Evolutionary conservation across 1,140 invertebrate species (phyloP), one percentile per base, ranked within the genome.

Genomic region (Drosophila equinoxialis): DNA sequence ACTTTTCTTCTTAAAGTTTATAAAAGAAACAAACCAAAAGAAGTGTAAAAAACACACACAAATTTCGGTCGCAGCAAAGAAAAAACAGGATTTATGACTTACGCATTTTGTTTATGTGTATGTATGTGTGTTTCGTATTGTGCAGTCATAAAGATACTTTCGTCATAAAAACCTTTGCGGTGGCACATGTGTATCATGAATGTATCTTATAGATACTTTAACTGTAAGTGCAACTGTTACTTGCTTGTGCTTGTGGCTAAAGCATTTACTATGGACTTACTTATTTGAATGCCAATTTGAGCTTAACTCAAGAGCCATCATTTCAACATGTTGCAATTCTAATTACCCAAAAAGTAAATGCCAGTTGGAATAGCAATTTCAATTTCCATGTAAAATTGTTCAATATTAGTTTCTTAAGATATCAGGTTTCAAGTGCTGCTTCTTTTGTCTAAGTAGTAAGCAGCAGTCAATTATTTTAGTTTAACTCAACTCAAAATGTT

Each of bases 261-360:
- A 63, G 64, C 41, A 65, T 82, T 78, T 75, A 58, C 63, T 61
- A 68, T 65, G 69, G 63, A 58, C 70, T 51, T 41, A 51, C 66
- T 68, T 75, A 69, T 67, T 81, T 89, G 68, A 89, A 71, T 74
- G 82, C 41, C 66, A 81, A 74, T 64, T 69, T 63, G 30, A 60
- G 14, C 45, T 23, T 20, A 73, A 68, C 13, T 79, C 58, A 74
- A 86, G 82, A 79, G 83, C 83, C 82, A 83, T 86, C 79, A 70
- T 63, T 68, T 71, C 83, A 79, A 87, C 72, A 76, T 87, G 83
- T 59, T 87, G 69, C 83, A 77, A 65, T 65, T 51, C 69, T 74
- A 86, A 76, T 81, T 79, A 63, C 76, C 54, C 54, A 71, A 35
- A 64, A 67, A 51, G 55, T 57, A 45, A 55, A 51, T 51, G 45